Conservation (phyloP, 1,140 invertebrate species). For the Ladona fulva region DNA sequence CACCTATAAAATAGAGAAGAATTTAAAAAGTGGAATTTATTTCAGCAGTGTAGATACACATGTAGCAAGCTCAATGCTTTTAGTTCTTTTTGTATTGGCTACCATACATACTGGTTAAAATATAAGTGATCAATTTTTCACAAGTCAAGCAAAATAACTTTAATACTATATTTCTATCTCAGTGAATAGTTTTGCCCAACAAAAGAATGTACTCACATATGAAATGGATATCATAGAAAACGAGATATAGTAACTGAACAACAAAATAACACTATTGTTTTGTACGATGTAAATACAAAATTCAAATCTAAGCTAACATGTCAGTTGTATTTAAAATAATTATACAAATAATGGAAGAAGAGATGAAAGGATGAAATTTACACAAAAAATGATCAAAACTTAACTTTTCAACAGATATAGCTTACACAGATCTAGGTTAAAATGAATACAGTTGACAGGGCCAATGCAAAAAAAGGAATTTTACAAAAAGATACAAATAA, state of each 20-base stretch:
- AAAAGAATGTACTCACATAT: background rate
- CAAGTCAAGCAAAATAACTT: background rate
- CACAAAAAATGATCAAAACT: background rate
- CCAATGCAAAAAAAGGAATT: background rate
- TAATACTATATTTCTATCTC: background rate
- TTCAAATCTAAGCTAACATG: background rate
- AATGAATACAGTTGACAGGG: background rate
- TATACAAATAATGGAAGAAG: background rate
- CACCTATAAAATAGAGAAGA: too few relatives aligned
- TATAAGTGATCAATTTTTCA: background rate
- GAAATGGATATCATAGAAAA: background rate
- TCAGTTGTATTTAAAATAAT: background rate
- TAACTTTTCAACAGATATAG: constrained; percentile 3
- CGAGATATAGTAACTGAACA: background rate
- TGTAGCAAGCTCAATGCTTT: background rate
- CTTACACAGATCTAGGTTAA: background rate
- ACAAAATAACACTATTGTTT: background rate
- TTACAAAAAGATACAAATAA: background rate
- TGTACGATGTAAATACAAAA: background rate
- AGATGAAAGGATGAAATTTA: background rate
- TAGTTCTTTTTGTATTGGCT: background rate
- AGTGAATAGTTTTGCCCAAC: background rate
- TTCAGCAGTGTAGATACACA: constrained; percentile 5
- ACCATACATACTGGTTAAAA: background rate
- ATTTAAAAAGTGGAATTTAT: constrained; percentile 11